A percentile compares a stretch with the other conserved stretches of the same genome.
phyloP scores from a whole-genome alignment of 2,888 invertebrate genomes.

The Tubulanus polymorphus region DNA sequence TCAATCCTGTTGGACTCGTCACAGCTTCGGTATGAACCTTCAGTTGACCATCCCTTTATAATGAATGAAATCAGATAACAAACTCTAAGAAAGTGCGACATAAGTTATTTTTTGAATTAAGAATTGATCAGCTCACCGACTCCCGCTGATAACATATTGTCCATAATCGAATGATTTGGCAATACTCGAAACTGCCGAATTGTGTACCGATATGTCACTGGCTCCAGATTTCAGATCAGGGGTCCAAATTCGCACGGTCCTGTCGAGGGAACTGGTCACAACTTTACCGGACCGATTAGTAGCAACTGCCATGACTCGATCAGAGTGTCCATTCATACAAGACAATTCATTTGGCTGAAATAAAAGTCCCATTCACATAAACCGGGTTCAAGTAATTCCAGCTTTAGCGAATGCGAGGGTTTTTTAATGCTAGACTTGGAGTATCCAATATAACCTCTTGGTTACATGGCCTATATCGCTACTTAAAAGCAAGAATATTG shows the following conservation, averaged over 20 bases:
- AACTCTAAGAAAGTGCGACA: not conserved
- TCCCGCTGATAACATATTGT: slow-evolving; percentile 26
- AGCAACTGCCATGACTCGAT: slow-evolving; percentile 39
- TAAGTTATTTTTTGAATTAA: not conserved
- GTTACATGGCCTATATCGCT: no score
- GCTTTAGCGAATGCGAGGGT: not conserved
- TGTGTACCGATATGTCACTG: no score
- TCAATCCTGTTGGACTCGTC: no score
- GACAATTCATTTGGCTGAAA: slow-evolving; percentile 40
- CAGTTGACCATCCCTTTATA: slow-evolving; percentile 32
- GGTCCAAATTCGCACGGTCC: slow-evolving; percentile 40
- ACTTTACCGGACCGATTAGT: slow-evolving; percentile 30
- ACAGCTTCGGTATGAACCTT: slow-evolving; percentile 25
- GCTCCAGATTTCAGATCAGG: slow-evolving; percentile 26
- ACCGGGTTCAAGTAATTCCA: not conserved
- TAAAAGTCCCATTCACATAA: not conserved
- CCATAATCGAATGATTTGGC: slow-evolving; percentile 12
- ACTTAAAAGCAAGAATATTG: slow-evolving; percentile 14
- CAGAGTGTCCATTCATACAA: slow-evolving; percentile 43
- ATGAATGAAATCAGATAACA: not conserved
- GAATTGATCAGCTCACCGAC: slow-evolving; percentile 26
- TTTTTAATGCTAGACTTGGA: no score
- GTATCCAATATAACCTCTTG: no score
- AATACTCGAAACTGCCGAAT: slow-evolving; percentile 34
- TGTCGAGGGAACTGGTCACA: slow-evolving; percentile 39